Evolutionary conservation across 1,140 invertebrate genomes (phyloP).

Genomic region (Hormaphis cornu): DNA sequence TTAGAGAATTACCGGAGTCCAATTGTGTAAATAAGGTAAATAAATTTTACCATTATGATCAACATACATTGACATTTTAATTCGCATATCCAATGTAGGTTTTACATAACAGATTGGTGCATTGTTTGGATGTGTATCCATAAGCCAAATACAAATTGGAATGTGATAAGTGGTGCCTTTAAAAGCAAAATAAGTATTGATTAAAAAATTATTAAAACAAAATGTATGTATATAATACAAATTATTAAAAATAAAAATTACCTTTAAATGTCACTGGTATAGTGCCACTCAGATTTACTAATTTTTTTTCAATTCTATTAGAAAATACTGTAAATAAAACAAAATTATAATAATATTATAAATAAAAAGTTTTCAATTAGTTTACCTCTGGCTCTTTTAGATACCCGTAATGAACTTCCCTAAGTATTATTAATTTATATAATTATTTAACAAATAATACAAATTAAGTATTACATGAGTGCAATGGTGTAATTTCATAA

Average conservation of each 20-base stretch:
- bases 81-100: slow-evolving; percentile 90
- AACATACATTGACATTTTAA: slow-evolving; percentile 88
- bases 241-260: slow-evolving; percentile 39
- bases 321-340: slow-evolving; percentile 67
- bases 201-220: not conserved
- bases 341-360: too few species aligned
- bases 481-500: too few species aligned
- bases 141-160: slow-evolving; percentile 89
- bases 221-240: not conserved
- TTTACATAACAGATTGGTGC: slow-evolving; percentile 96
- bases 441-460: too few species aligned
- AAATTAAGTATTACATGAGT: too few species aligned
- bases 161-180: slow-evolving; percentile 84
- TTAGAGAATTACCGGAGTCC: slow-evolving; percentile 63
- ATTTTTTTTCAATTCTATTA: slow-evolving; percentile 71
- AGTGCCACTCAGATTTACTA: slow-evolving; percentile 80
- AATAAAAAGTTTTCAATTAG: too few species aligned
- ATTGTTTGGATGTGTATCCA: slow-evolving; percentile 94
- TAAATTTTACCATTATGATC: slow-evolving; percentile 94
- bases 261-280: slow-evolving; percentile 88
- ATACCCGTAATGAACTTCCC: too few species aligned
- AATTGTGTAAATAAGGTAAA: slow-evolving; percentile 92
- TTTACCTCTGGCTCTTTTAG: too few species aligned
- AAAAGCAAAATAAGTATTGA: slow-evolving; percentile 30
- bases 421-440: too few species aligned